Evolutionary conservation across 2,113 vertebrate species (phyloP).

Genomic region (Scolopax mira): DNA sequence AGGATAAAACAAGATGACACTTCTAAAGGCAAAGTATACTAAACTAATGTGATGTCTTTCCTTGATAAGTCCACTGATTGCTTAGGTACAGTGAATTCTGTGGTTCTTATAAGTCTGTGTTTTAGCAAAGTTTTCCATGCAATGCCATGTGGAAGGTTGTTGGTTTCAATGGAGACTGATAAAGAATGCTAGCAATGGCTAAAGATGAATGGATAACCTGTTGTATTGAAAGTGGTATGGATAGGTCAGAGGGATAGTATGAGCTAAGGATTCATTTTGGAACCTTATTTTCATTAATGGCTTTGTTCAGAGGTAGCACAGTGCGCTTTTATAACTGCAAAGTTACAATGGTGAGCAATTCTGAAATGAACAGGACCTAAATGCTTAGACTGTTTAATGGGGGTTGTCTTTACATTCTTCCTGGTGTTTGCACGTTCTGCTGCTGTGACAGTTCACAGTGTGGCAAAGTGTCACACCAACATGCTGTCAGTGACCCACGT

Average conservation of each 20-base stretch:
- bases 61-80: not conserved
- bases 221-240: not conserved
- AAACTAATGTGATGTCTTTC: not conserved
- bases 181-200: not conserved
- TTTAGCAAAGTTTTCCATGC: not conserved
- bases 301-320: not conserved
- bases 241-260: not conserved
- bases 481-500: not conserved
- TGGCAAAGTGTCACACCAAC: not conserved
- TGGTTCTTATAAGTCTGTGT: fast-evolving
- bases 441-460: not conserved
- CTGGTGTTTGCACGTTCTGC: not conserved
- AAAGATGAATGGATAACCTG: not conserved
- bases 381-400: not conserved
- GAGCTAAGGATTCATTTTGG: not conserved
- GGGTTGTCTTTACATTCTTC: not conserved
- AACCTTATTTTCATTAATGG: not conserved
- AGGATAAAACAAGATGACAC: fast-evolving
- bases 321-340: not conserved
- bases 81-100: not conserved
- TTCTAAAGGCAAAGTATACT: not conserved
- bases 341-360: fast-evolving
- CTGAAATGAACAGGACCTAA: not conserved
- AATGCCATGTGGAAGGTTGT: fast-evolving
- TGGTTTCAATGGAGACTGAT: not conserved